Evolutionary conservation across 2,888 invertebrate genomes (phyloP), one percentile per base, ranked within the genome.

Genomic region (Hanleya hanleyi): DNA sequence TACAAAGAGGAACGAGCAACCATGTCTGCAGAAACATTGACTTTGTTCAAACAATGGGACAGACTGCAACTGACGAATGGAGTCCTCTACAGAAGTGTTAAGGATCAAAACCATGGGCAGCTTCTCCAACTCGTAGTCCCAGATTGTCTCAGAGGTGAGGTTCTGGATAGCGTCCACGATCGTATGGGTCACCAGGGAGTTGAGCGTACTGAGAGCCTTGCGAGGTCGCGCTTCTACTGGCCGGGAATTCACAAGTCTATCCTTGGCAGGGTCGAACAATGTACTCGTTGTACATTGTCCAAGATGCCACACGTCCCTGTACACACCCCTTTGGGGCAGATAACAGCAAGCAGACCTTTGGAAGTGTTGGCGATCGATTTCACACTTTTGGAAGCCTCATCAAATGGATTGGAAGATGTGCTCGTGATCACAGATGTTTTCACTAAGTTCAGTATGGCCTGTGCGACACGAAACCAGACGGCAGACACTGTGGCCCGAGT

Each of bases 351-450:
- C 29, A 15, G 33, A 33, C 61, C 61, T 32, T 33, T 26, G 5
- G 61, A 57, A 2, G 33, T 57, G 26, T 18, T 57, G n/a, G 61
- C 61, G n/a, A 57, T 57, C 29, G 5, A 57, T 26, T 57, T 15
- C 29, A 57, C 15, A 18, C 15, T 33, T 51, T 36, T 68, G 35
- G 68, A 68, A 68, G 12, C 6, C 29, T 41, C 68, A 12, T 68
- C 51, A 9, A 35, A 51, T 68, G 68, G 68, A n/a, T 33, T 33
- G 50, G 68, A 68, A 50, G 47, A 68, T 26, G 36, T 68, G 6
- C 57, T 68, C n/a, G 50, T 68, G 22, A 68, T 68, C 36, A 33
- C 50, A 26, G 68, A 68, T 33, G 50, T 68, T 6, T 68, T 51
- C 61, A 51, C 57, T 9, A 57, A 57, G 61, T 57, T 57, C 33